Evolutionary conservation across 2,797 vertebrate species (phyloP).

Genomic region (Synaphobranchus kaupii): DNA sequence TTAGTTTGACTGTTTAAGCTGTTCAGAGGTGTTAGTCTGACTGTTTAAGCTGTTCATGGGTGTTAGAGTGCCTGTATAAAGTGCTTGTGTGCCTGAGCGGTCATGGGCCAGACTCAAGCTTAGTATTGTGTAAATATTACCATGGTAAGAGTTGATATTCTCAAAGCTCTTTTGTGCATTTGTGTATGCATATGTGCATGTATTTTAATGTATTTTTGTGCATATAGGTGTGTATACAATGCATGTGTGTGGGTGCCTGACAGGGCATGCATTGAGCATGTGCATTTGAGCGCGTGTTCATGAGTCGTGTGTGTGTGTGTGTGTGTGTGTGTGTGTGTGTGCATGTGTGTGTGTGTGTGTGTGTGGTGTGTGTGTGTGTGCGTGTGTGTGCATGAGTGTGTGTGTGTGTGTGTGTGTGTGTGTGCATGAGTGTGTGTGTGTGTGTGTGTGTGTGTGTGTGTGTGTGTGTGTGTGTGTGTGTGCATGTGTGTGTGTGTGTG

Average conservation of each 20-base stretch:
- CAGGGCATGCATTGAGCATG: not conserved
- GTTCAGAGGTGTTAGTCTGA: not conserved
- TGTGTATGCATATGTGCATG: not conserved
- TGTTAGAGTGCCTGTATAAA: not conserved
- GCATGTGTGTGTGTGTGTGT: slow-evolving; percentile 30
- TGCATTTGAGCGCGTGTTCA: not conserved
- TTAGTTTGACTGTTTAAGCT: not conserved
- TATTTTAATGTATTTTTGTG: not conserved
- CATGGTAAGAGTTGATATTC: not conserved
- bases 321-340: slow-evolving; percentile 31
- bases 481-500: not conserved
- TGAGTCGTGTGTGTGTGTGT: not conserved
- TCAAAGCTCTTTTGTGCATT: not conserved
- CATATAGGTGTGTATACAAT: not conserved
- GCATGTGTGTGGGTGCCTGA: not conserved
- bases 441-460: not conserved
- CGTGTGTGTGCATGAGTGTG: slow-evolving; percentile 22
- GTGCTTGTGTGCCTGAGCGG: not conserved
- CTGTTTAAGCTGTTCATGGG: not conserved
- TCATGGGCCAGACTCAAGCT: not conserved
- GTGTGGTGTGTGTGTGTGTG: slow-evolving; percentile 27
- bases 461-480: not conserved
- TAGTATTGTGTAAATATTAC: not conserved
- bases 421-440: not conserved
- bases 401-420: slow-evolving; percentile 27